These are phyloP conservation scores for Drosophila watanabei DNA, from an alignment of 1,140 invertebrate species.

Conservation along the genomic window DNA sequence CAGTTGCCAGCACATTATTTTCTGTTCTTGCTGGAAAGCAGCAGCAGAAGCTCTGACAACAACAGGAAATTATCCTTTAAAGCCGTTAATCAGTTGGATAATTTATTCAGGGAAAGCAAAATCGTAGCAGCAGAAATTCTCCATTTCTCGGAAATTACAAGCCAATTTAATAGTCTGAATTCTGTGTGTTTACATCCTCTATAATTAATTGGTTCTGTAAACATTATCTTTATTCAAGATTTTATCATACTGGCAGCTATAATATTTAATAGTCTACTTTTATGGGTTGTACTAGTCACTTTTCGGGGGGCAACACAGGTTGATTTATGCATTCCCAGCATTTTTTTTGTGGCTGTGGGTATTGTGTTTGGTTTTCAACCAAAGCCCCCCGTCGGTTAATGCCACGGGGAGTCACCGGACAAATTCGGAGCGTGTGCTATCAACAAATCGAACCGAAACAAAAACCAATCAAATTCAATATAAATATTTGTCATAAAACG, in stretches of 20 bases:
- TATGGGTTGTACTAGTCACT: not conserved
- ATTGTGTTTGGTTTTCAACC: not conserved
- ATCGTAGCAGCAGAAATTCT: not conserved
- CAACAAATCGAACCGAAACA: constrained; percentile 50
- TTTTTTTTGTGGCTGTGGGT: not conserved
- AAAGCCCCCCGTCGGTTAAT: not conserved
- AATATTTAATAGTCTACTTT: not conserved
- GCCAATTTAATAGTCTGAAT: not conserved
- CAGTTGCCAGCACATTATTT: not conserved
- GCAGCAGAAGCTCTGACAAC: not conserved
- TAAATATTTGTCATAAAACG: constrained; percentile 47
- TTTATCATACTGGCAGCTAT: no score
- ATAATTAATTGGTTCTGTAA: not conserved
- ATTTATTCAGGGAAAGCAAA: not conserved
- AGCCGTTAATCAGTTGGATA: not conserved
- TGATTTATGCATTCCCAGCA: constrained; percentile 3
- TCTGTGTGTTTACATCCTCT: not conserved
- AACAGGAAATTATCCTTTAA: not conserved
- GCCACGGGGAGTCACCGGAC: constrained; percentile 2
- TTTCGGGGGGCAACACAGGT: not conserved
- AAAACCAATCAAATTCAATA: constrained; percentile 66
- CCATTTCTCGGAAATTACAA: not conserved
- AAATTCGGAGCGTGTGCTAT: constrained; percentile 50
- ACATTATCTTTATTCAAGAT: not conserved
- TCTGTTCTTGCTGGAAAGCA: not conserved